Base-by-base conservation (phyloP, 2,113 vertebrate genomes). In the Psittacula cyanocephala region DNA sequence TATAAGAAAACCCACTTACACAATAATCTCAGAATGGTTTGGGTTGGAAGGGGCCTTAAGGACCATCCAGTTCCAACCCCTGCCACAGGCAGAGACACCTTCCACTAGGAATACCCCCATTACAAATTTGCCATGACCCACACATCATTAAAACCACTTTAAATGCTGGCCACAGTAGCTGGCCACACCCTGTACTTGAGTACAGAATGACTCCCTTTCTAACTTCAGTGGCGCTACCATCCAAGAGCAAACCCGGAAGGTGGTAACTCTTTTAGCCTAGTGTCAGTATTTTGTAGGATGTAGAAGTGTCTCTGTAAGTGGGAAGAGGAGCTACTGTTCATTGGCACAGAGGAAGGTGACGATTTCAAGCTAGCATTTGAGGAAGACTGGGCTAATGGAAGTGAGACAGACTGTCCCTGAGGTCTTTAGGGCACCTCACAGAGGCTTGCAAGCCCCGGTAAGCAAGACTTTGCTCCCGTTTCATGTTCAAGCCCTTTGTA, bases 91-190 rank as follows among this genome's bases (percentile, higher is more conserved):
- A 59, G 55, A 13, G 55, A 59, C 55, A 59, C 20, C 20, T 59
- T n/a, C 33, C 55, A n/a, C 55, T 23, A 59, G 33, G 20, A 59
- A 23, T 12, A 63, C 2, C 7, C 13, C 59, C 0, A 0, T 55
- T 6, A 20, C 29, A 46, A n/a, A 44, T 65, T 28, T 86, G 28
- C 53, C 35, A 50, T 44, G 57, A 83, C 14, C 47, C 47, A 7
- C 8, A 41, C 4, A 47, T 47, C 68, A 69, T 41, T 63, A 79
- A 91, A 83, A 68, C 20, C 37, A 44, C 27, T 75, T 71, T 17
- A 85, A 46, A 75, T 5, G 24, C 2, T 1, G 12, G 5, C 11
- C 33, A 10, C 31, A 57, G 55, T n/a, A 49, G 79, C n/a, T 55
- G 29, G 44, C 47, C 52, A 37, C 10, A 27, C 9, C 13, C 23